Base-by-base conservation (phyloP, 2,888 invertebrate species). In the Sesia apiformis region DNA sequence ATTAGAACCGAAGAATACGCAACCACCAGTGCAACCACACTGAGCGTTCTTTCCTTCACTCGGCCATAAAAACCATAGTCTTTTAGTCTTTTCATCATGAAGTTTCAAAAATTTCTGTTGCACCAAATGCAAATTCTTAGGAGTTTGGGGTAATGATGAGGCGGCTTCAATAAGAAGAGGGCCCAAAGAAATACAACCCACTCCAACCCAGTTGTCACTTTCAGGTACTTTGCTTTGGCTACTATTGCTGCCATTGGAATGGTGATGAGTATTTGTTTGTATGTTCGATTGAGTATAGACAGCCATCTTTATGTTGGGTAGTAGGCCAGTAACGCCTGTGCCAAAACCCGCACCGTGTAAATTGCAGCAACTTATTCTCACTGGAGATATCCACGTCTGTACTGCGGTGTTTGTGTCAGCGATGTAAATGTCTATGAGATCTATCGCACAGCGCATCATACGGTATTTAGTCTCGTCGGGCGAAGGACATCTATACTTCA, bases 21-120 rank as follows among this genome's bases (percentile, higher is more conserved):
- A 98, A 0, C 98, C 98, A 3, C 99, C 99, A 40, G 95, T 94
- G 77, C 99, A 99, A 0, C 98, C 99, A 76, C 99, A 99, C 64
- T 95, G 95, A 0, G 92, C 87, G 56, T 91, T 90, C 63, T 93
- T 93, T 3, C 92, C 91, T 63, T 94, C 93, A 23, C 90, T 90
- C 0, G 95, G 93, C 98, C 98, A 99, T 39, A 99, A 82, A 75
- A 99, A 99, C 97, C 97, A 98, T 42, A 99, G 86, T 56, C 98
- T 92, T 72, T 96, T 96, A 0, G 93, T 93, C 63, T 94, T 92
- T 38, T 93, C 93, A 81, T 99, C 99, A 66, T 96, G 96, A 52
- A 93, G 91, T 70, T 93, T 94, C 50, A 97, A 78, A 76, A 95
- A 94, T 90, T 94, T 95, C 67, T 96, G 96, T 76, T 97, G 96